These are phyloP conservation scores for Mechanitis mazaeus DNA, from an alignment of 2,888 invertebrate genomes.

Conservation along the genomic window DNA sequence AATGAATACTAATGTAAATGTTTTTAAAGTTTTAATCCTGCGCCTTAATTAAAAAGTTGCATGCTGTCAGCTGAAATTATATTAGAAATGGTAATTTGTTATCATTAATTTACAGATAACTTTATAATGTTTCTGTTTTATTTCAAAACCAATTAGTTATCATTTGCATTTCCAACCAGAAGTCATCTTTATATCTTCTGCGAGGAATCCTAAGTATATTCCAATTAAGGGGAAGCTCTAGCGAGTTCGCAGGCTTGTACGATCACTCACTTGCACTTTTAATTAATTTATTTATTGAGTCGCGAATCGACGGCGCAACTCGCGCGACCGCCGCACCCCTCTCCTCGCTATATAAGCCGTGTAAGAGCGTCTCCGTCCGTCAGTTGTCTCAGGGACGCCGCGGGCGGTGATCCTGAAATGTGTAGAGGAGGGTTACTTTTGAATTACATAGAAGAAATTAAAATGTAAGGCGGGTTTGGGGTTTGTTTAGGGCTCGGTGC, in stretches of 20 bases:
- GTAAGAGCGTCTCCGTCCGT: conserved; percentile 60
- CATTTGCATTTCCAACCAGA: conserved; percentile 1
- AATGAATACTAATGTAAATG: conserved; percentile 6
- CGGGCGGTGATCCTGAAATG: conserved; percentile 56
- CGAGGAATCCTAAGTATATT: conserved; percentile 61
- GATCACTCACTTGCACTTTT: conserved; percentile 78
- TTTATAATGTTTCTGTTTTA: not conserved
- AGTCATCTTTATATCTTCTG: conserved; percentile 25
- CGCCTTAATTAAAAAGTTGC: conserved; percentile 1
- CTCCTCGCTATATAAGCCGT: conserved; percentile 58
- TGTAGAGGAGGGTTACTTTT: conserved; percentile 59
- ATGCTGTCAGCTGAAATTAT: conserved; percentile 3
- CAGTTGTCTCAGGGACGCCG: conserved; percentile 67
- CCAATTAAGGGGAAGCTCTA: conserved; percentile 64
- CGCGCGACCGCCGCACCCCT: conserved; percentile 64
- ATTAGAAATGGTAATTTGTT: conserved; percentile 5
- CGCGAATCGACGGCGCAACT: conserved; percentile 75
- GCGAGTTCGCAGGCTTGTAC: conserved; percentile 62
- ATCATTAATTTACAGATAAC: not conserved
- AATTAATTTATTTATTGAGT: conserved; percentile 78
- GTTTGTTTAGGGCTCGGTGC: conserved; percentile 49
- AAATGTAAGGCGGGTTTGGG: conserved; percentile 51
- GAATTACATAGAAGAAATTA: conserved; percentile 47
- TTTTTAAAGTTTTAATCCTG: conserved; percentile 1
- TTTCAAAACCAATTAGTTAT: not conserved